A percentile compares a stretch with the other conserved stretches of the same genome.
Evolutionary conservation across 2,113 vertebrate genomes (phyloP).

Genomic region (Origma solitaria): DNA sequence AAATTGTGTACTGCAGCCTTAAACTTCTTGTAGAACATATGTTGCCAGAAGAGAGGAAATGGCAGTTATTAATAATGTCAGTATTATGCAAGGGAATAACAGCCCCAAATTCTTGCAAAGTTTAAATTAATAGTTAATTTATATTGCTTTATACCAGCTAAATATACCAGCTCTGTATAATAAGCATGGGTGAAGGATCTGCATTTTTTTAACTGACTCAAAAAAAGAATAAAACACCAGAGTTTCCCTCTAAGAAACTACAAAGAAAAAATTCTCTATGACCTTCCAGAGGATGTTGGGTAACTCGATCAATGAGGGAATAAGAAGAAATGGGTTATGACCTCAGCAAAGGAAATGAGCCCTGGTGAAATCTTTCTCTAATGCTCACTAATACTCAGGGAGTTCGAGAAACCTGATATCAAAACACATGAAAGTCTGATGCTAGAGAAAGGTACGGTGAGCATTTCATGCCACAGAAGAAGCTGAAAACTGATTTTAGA

Average conservation of each 20-base stretch:
- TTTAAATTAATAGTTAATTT: not conserved
- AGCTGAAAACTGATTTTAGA: not conserved
- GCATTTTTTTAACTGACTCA: not conserved
- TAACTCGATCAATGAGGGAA: not conserved
- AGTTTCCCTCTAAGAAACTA: slow-evolving; percentile 9
- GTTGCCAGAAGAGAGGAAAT: not conserved
- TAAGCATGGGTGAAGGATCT: not conserved
- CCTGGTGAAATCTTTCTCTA: slow-evolving; percentile 5
- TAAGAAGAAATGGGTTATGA: slow-evolving; percentile 34
- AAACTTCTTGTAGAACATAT: not conserved
- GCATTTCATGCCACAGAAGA: not conserved
- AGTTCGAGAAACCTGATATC: not conserved
- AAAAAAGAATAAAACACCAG: not conserved
- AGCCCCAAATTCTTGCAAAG: not conserved
- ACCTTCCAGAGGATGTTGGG: not conserved
- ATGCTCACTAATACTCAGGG: slow-evolving; percentile 24
- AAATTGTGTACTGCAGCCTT: not conserved
- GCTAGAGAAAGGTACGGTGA: not conserved
- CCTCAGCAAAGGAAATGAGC: not conserved
- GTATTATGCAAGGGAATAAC: not conserved
- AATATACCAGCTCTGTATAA: not conserved
- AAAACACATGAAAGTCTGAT: slow-evolving; percentile 9
- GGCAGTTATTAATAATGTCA: not conserved
- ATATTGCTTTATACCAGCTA: not conserved
- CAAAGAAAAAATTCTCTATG: slow-evolving; percentile 12